phyloP scores from a whole-genome alignment of 2,113 vertebrate genomes.

The Eudyptes chrysolophus region DNA sequence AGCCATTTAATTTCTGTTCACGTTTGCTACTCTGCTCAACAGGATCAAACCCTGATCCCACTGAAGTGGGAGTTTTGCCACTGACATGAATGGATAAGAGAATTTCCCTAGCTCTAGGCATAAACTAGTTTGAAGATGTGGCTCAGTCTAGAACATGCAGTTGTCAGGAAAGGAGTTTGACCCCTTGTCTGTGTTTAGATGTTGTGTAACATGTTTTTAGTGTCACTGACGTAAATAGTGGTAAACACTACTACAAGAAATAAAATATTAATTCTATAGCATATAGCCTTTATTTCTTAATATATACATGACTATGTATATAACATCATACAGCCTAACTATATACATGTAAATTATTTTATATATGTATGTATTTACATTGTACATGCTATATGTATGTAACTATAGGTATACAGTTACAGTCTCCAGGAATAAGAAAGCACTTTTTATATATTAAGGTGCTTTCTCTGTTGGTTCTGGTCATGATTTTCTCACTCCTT shows the following conservation, averaged over 20 bases:
- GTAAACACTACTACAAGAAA: background rate
- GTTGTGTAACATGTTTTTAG: background rate
- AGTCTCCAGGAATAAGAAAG: background rate
- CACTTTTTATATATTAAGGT: background rate
- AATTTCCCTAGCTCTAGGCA: background rate
- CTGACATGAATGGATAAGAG: background rate
- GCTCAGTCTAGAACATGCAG: background rate
- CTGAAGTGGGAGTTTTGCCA: background rate
- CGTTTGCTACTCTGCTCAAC: background rate
- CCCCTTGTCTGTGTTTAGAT: background rate
- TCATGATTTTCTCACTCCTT: background rate
- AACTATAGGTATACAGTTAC: background rate
- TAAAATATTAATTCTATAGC: background rate
- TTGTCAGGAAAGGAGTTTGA: background rate
- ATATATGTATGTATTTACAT: background rate
- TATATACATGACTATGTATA: no score
- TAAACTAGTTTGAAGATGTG: background rate
- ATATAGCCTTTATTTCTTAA: background rate
- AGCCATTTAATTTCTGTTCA: background rate
- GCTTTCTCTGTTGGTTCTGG: background rate
- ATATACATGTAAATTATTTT: background rate
- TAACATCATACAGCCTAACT: background rate
- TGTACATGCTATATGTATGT: background rate
- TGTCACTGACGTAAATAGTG: background rate
- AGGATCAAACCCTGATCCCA: background rate